Base-by-base conservation (phyloP, 2,113 vertebrate genomes). In the Oxyruncus cristatus region DNA sequence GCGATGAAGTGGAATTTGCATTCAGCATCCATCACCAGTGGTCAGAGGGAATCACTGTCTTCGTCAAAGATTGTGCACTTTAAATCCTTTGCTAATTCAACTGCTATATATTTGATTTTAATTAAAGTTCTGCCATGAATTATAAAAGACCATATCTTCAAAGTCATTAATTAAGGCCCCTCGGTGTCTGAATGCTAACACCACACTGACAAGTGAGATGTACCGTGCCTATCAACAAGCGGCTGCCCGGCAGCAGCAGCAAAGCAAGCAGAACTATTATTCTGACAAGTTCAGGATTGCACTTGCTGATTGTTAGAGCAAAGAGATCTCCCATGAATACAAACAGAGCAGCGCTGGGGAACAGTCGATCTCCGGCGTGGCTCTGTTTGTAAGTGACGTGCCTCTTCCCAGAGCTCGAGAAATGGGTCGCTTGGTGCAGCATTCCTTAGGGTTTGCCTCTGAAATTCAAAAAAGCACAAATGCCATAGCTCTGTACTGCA, bases 41-140 rank as follows among this genome's bases (percentile, higher is more conserved):
- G 96, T 97, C 94, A 93, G 72, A 91, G 94, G 90, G 72, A 97
- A 96, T 95, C 96, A 87, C 85, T 72, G 81, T 89, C 79, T 93
- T 86, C 74, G 75, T 92, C 93, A 91, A 83, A 91, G 93, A 93
- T 0, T 56, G 71, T 86, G 86, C 84, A 81, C 92, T 97, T 95
- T 89, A 97, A 97, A 95, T 95, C 94, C 93, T 97, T 94, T 96
- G 96, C 93, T 93, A 95, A 70, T 93, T 97, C 88, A 80, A 88
- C 81, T 63, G 65, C 88, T 92, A 77, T 95, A 55, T 84, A 86
- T 95, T 93, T 95, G 81, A 95, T 95, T 97, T 97, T 97, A 97
- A 97, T 97, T 97, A 96, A 96, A 96, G 88, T 93, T 95, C 90
- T 96, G 96, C 70, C 95, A 97, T 96, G 91, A 97, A 97, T 94